Conservation (phyloP, 23 tunicate species). For the Ascidia mentula region DNA sequence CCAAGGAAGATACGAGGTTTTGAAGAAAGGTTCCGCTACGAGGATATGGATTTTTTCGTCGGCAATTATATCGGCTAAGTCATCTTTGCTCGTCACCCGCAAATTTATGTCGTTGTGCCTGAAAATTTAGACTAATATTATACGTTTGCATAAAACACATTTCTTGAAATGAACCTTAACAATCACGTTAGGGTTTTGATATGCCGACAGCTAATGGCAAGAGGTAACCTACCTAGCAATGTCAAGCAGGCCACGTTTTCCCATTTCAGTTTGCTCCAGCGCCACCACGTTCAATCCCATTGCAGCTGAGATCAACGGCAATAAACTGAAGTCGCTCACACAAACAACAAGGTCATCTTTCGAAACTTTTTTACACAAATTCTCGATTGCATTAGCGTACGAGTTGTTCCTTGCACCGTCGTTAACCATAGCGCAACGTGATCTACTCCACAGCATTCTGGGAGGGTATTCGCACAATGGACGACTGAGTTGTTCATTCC, state of each 20-base stretch:
- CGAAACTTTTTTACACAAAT: neutral
- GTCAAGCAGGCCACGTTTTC: slow-evolving; percentile 43
- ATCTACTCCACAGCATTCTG: slow-evolving; percentile 68
- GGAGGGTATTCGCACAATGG: slow-evolving; percentile 76
- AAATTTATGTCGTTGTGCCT: slow-evolving; percentile 34
- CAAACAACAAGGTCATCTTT: slow-evolving; percentile 25
- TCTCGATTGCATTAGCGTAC: slow-evolving; percentile 26
- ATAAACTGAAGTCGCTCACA: slow-evolving; percentile 69
- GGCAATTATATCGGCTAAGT: neutral
- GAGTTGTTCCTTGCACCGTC: slow-evolving; percentile 35
- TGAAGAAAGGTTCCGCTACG: slow-evolving; percentile 77
- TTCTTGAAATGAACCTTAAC: too few relatives aligned
- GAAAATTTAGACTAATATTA: too few relatives aligned
- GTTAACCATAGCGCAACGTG: slow-evolving; percentile 73
- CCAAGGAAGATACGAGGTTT: slow-evolving; percentile 80
- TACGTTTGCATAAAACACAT: too few relatives aligned
- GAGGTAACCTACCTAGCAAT: too few relatives aligned
- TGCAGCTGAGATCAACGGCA: slow-evolving; percentile 50
- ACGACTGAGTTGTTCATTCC: neutral
- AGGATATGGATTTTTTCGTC: slow-evolving; percentile 35
- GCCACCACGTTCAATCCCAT: slow-evolving; percentile 12
- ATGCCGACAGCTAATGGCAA: too few relatives aligned
- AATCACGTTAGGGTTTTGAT: too few relatives aligned
- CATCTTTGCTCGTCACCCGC: slow-evolving; percentile 5
- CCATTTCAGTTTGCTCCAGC: slow-evolving; percentile 44